phyloP scores from a whole-genome alignment of 2,113 vertebrate genomes.

The Lagenorhynchus albirostris region DNA sequence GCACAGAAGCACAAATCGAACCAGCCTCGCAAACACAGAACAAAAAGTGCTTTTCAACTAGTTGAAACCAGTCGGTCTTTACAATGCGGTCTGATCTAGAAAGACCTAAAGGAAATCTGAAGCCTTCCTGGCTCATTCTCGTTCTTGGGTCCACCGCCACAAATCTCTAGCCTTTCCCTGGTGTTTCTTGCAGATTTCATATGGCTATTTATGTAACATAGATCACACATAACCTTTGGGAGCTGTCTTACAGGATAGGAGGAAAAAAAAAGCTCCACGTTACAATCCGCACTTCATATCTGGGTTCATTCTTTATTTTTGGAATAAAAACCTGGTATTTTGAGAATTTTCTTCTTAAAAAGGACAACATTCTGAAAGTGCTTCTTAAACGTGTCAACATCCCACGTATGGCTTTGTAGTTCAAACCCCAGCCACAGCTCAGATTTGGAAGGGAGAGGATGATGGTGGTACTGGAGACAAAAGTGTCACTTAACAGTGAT shows the following conservation, averaged over 20 bases:
- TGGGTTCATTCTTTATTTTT: constrained; percentile 62
- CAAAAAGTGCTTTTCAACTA: constrained; percentile 1
- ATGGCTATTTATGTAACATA: neutral
- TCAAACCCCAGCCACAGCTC: constrained; percentile 18
- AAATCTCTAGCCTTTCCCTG: neutral
- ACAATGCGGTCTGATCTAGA: neutral
- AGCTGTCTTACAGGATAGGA: constrained; percentile 1
- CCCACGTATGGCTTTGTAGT: constrained; percentile 76
- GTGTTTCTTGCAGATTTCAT: neutral
- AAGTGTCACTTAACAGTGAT: neutral
- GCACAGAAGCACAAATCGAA: neutral
- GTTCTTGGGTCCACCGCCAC: constrained; percentile 12
- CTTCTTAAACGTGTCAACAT: constrained; percentile 56
- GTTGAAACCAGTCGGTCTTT: neutral
- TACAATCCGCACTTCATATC: constrained; percentile 23
- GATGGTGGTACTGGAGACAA: neutral
- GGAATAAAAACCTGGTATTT: constrained; percentile 40
- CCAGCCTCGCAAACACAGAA: neutral
- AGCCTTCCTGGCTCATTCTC: neutral
- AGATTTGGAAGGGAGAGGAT: neutral
- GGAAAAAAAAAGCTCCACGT: neutral
- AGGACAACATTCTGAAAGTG: constrained; percentile 53
- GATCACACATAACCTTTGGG: constrained; percentile 17
- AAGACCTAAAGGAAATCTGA: neutral
- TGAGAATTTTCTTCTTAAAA: constrained; percentile 27